These are phyloP conservation scores for Muscicapa adusta DNA, from an alignment of 2,113 vertebrate species.

Conservation along the genomic window DNA sequence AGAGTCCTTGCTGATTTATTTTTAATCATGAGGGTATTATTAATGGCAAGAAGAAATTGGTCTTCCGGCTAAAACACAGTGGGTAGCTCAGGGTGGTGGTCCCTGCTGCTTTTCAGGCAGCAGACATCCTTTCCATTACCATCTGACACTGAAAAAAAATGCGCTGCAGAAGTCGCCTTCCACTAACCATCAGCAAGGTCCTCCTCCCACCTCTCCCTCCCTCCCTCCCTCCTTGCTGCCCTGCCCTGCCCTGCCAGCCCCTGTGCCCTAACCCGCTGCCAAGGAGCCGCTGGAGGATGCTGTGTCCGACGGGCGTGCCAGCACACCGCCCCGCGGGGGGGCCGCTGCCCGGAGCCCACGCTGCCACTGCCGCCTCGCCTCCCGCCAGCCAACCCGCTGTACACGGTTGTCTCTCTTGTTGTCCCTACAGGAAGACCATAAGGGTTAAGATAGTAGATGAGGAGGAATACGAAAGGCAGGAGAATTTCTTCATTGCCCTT, in stretches of 20 bases:
- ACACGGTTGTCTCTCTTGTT: constrained; percentile 79
- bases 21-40: neutral
- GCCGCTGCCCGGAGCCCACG: constrained; percentile 46
- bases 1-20: neutral
- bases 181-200: constrained; percentile 68
- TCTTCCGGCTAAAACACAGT: neutral
- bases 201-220: neutral
- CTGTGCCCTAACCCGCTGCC: constrained; percentile 10
- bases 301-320: constrained; percentile 6
- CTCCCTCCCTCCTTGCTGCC: neutral
- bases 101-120: neutral
- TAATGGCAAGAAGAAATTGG: neutral
- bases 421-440: constrained; percentile 93
- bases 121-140: constrained; percentile 38
- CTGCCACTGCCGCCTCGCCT: constrained; percentile 8
- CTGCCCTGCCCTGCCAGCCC: neutral
- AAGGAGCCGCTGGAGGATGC: constrained; percentile 57
- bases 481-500: constrained; percentile 99
- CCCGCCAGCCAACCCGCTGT: constrained; percentile 47
- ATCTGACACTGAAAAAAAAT: constrained; percentile 71
- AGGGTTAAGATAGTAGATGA: constrained; percentile 99
- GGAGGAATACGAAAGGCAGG: constrained; percentile 99
- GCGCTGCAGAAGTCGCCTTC: constrained; percentile 53
- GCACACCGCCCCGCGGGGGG: neutral
- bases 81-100: neutral